A percentile compares a stretch with the other conserved stretches of the same genome.
Conservation (phyloP, 2,888 invertebrate species). For the Idaea dimidiata region DNA sequence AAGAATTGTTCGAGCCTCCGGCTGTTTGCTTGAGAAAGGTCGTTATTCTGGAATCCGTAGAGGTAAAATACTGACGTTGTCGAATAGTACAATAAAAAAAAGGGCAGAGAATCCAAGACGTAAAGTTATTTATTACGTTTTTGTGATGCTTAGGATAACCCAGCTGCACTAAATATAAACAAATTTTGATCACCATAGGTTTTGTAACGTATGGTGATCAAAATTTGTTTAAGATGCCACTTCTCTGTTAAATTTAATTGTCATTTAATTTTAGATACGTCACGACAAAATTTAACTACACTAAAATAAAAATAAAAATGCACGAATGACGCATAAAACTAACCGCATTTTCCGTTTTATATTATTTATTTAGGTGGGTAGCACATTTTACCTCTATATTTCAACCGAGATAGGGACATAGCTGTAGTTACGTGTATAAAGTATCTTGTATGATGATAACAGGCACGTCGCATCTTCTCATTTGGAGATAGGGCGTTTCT, state of each 20-base stretch:
- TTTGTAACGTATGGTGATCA: too few species aligned
- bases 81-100: neutral
- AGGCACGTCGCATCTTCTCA: neutral
- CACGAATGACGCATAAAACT: too few species aligned
- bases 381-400: neutral
- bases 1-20: neutral
- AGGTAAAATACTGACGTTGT: neutral
- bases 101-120: neutral
- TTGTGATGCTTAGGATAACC: too few species aligned
- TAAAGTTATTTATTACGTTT: too few species aligned
- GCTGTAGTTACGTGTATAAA: neutral
- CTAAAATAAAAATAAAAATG: too few species aligned
- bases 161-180: too few species aligned
- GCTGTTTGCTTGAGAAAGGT: conserved; percentile 1
- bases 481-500: neutral
- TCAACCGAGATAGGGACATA: neutral
- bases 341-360: too few species aligned
- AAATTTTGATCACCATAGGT: too few species aligned
- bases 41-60: neutral
- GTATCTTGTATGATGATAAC: conserved; percentile 1
- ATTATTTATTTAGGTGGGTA: neutral
- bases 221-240: too few species aligned
- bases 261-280: too few species aligned
- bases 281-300: too few species aligned
- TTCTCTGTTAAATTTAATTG: too few species aligned